These are phyloP conservation scores for Nicator chloris DNA, from an alignment of 2,113 vertebrate species.

Conservation along the genomic window DNA sequence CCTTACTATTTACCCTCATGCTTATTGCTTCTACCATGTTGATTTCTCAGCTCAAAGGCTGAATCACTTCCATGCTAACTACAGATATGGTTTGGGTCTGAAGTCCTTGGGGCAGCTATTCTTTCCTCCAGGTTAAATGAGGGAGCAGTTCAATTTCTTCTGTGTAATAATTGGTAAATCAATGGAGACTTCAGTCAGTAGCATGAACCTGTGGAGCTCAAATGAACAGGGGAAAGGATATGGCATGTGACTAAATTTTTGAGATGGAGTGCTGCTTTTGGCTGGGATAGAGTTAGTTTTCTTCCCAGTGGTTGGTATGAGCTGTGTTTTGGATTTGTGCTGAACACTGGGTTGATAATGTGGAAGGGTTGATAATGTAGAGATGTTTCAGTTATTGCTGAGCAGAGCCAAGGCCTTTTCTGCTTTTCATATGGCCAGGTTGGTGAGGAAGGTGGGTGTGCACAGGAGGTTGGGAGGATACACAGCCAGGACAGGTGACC, in stretches of 20 bases:
- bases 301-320: background rate
- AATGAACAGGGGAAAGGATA: background rate
- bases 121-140: background rate
- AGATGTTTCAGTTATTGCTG: background rate
- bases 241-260: background rate
- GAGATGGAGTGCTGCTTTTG: background rate
- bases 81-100: background rate
- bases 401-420: no score
- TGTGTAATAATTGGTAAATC: background rate
- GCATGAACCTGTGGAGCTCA: background rate
- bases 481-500: background rate
- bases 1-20: background rate
- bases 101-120: background rate
- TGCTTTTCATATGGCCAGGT: rapidly evolving
- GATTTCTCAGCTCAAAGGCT: background rate
- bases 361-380: rapidly evolving
- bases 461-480: background rate
- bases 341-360: background rate
- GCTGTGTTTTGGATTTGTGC: background rate
- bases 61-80: background rate
- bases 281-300: background rate
- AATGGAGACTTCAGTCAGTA: background rate
- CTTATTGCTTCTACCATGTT: background rate
- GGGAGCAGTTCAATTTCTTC: background rate
- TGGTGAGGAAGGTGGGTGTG: background rate